Evolutionary conservation across 2,797 vertebrate genomes (phyloP).

Genomic region (Gambelia wislizenii): DNA sequence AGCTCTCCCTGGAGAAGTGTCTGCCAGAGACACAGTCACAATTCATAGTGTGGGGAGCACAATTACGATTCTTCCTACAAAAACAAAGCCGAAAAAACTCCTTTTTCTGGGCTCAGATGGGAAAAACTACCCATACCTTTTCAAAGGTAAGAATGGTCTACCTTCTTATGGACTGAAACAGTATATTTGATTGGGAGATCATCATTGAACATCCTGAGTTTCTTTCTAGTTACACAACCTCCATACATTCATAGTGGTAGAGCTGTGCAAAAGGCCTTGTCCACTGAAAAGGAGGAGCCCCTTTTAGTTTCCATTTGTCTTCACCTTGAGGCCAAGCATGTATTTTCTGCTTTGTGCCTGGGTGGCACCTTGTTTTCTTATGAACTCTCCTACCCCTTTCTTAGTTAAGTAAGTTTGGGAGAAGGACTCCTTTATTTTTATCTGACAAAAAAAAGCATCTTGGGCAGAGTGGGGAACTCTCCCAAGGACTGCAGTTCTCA

Average conservation of each 20-base stretch:
- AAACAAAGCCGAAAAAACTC: slow-evolving; percentile 98
- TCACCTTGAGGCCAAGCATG: not conserved
- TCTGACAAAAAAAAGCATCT: too few relatives aligned
- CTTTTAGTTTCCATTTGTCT: not conserved
- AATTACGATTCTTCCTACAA: slow-evolving; percentile 97
- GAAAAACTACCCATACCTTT: slow-evolving; percentile 95
- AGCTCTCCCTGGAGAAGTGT: slow-evolving; percentile 95
- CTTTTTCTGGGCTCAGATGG: slow-evolving; percentile 97
- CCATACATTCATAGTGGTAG: not conserved
- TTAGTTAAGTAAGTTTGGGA: not conserved
- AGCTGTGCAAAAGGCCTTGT: too few relatives aligned
- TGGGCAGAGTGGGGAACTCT: not conserved
- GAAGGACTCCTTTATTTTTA: not conserved
- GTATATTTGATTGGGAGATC: not conserved
- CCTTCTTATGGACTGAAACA: not conserved
- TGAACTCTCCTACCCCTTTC: not conserved
- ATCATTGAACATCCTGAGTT: not conserved
- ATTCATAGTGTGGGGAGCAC: slow-evolving; percentile 95
- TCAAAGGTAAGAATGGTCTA: slow-evolving; percentile 87
- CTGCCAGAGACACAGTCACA: slow-evolving; percentile 92
- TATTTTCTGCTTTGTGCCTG: not conserved
- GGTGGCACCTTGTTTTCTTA: not conserved
- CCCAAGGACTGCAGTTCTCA: not conserved
- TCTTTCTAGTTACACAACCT: not conserved
- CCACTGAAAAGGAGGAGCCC: not conserved